phyloP scores from a whole-genome alignment of 2,113 vertebrate genomes.

The Lepisosteus osseus region DNA sequence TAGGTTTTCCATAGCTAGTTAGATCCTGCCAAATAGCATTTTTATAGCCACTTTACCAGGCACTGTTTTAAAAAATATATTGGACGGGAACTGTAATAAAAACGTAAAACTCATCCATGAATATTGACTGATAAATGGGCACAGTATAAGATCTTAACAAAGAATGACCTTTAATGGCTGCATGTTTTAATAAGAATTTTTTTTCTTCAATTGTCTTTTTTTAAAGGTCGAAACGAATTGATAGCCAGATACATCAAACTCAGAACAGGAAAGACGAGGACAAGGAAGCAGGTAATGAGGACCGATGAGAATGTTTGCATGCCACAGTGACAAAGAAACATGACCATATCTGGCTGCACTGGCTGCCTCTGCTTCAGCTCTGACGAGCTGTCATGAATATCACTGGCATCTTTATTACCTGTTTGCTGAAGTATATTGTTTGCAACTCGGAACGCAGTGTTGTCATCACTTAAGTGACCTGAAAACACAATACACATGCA shows the following conservation, averaged over 20 bases:
- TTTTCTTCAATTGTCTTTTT: conserved; percentile 20
- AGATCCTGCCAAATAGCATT: too few relatives aligned
- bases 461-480: conserved; percentile 17
- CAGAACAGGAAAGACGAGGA: conserved; percentile 96
- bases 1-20: too few relatives aligned
- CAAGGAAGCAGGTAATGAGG: conserved; percentile 94
- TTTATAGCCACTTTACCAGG: too few relatives aligned
- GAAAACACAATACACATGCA: not conserved
- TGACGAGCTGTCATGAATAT: conserved; percentile 45
- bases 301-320: conserved; percentile 49
- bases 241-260: conserved; percentile 99
- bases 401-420: conserved; percentile 26
- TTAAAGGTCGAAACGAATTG: conserved; percentile 93
- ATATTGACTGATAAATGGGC: too few relatives aligned
- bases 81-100: too few relatives aligned
- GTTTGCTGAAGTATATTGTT: not conserved
- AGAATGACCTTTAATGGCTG: not conserved
- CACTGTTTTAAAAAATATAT: too few relatives aligned
- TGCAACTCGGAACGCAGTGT: not conserved
- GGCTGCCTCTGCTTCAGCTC: conserved; percentile 68
- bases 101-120: too few relatives aligned
- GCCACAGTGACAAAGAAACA: conserved; percentile 50
- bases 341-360: conserved; percentile 56
- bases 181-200: not conserved
- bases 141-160: not conserved